Base-by-base conservation (phyloP, 1,140 invertebrate species). In the Uloborus diversus region DNA sequence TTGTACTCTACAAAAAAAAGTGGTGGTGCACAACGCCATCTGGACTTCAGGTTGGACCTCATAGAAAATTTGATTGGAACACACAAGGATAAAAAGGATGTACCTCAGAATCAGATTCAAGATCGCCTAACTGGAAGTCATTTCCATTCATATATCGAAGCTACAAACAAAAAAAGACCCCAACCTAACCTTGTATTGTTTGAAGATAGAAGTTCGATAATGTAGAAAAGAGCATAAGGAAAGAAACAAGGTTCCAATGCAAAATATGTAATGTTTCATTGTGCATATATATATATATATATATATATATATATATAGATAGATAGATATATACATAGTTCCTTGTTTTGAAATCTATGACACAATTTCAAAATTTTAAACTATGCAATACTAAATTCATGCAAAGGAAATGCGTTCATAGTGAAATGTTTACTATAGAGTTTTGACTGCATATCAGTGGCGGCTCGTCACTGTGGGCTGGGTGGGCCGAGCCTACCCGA, bases 261-360 rank as follows among this genome's bases (percentile, higher is more conserved):
- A 70, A 70, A 70, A 23, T 56, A 7, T 70, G 51, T 23, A 28
- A 70, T 30, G 51, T 57, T 3, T 20, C 47, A 33, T 30, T 70
- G 28, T 70, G 68, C n/a, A n/a, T n/a, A n/a, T n/a, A n/a, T n/a
- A n/a, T n/a, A n/a, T n/a, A n/a, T n/a, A n/a, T n/a, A n/a, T n/a
- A n/a, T n/a, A n/a, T n/a, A n/a, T n/a, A n/a, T n/a, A n/a, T n/a
- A n/a, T n/a, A n/a, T n/a, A n/a, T n/a, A n/a, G n/a, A n/a, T n/a
- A n/a, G n/a, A n/a, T n/a, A n/a, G n/a, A n/a, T n/a, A n/a, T n/a
- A n/a, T n/a, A n/a, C 51, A 20, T 70, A 4, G 51, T 37, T 11
- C 51, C 68, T 14, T 70, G 68, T 57, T 57, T 70, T 28, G 51
- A 70, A 56, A 20, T 25, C 17, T 57, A 56, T 30, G 49, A 70